Evolutionary conservation across 2,888 invertebrate species (phyloP), one percentile per base, ranked within the genome.

Genomic region (Nemoura dubitans): DNA sequence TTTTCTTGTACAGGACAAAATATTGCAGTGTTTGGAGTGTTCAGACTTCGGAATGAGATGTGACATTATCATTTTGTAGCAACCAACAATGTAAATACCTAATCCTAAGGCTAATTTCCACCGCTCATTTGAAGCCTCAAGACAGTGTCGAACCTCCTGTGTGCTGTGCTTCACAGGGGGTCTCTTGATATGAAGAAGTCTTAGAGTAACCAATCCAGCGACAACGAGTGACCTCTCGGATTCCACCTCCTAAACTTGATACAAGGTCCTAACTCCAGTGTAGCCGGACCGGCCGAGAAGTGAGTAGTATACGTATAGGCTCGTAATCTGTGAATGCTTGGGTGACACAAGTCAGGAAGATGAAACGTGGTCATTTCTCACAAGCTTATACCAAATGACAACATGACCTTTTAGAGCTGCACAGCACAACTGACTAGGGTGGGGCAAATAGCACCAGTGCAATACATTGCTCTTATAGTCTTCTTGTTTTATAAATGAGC

Each of bases 401-500:
- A 78, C 78, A 78, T 78, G 78, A 78, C 78, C 78, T 78, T 78
- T 78, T 26, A 27, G 78, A 78, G 78, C 78, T 78, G 28, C 78
- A 28, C 7, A 16, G n/a, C 26, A 78, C 78, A 26, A 78, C 28
- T 26, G 78, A 78, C 78, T 28, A 59, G 78, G 78, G 78, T 78
- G 78, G 78, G 78, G 78, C 78, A 10, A 36, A 78, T 28, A 78
- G 78, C 25, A 78, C 3, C 16, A 28, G 78, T 28, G 25, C 26
- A 78, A 27, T 26, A 78, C 78, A 78, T 27, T 78, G 78, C 78
- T 78, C 78, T 78, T 27, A 59, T 59, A 78, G 78, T 27, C 78
- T 78, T 78, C 78, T 78, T 78, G 78, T 78, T 78, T 78, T 78
- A 78, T 78, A 78, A 78, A 78, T 28, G 78, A 78, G 78, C n/a